Evolutionary conservation across 2,888 invertebrate species (phyloP), one percentile per base, ranked within the genome.

Genomic region (Heterodera filipjevi): DNA sequence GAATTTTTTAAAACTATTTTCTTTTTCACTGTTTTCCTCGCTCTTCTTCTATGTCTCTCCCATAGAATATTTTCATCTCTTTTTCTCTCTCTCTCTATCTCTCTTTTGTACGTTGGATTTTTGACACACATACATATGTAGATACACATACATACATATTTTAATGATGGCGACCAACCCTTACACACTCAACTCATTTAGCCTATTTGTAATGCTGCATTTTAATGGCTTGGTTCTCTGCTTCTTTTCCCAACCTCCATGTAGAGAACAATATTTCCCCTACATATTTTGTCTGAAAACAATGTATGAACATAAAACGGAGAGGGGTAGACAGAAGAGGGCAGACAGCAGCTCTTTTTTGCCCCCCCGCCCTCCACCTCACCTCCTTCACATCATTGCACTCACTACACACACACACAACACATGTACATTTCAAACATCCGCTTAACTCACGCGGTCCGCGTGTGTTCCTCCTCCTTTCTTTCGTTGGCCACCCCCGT

Each of bases 311-410:
- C 5, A 44, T 44, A 44, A 19, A 1, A 49, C 19, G 46, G 46
- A 49, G 46, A 14, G 10, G 46, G 12, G 19, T 16, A 5, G 46
- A 53, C 16, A 53, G 53, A 6, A 53, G 27, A 27, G 59, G 59
- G 14, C 59, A 59, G 59, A 59, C 59, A 59, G 59, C 59, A 59
- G 59, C 59, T 59, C 59, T 59, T 59, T 59, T 59, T 59, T n/a
- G 10, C 27, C 27, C 5, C 12, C 10, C 27, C 49, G 19, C 16
- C 8, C 59, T 3, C 12, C 27, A n/a, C 59, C 59, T 59, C 59
- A 3, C 59, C 5, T 59, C n/a, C 5, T 27, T 19, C 53, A 53
- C 19, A 19, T 14, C 19, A 59, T 59, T 59, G 10, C 59, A 10
- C 27, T 27, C 3, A n/a, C 53, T 0, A n/a, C 59, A n/a, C 59